phyloP scores from a whole-genome alignment of 2,888 invertebrate genomes.

The Emmelina monodactyla region DNA sequence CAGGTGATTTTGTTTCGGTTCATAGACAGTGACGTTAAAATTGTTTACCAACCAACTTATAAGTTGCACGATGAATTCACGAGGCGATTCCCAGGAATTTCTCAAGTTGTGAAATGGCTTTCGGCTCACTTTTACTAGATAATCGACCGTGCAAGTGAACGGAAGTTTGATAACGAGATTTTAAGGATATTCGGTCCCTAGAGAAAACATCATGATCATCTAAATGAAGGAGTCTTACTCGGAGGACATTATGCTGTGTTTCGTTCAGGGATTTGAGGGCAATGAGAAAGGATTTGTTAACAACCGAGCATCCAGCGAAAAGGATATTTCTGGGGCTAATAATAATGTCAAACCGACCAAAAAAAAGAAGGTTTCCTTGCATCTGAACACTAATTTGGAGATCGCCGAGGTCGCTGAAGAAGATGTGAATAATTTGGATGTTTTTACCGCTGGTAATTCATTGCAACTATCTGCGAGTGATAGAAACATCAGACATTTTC shows the following conservation, averaged over 20 bases:
- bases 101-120: too few species aligned
- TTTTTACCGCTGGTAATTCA: constrained; percentile 35
- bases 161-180: too few species aligned
- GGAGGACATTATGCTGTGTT: constrained; percentile 73
- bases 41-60: constrained; percentile 11
- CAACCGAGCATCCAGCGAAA: constrained; percentile 33
- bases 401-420: constrained; percentile 18
- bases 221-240: constrained; percentile 60
- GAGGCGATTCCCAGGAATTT: too few species aligned
- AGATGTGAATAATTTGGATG: constrained; percentile 25
- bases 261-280: constrained; percentile 71
- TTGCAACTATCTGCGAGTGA: constrained; percentile 38
- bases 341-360: constrained; percentile 19
- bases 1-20: constrained; percentile 9
- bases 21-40: constrained; percentile 8
- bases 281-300: constrained; percentile 29
- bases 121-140: too few species aligned
- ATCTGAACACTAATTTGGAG: constrained; percentile 19
- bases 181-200: too few species aligned
- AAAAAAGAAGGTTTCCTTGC: constrained; percentile 29
- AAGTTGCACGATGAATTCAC: too few species aligned
- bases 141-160: too few species aligned
- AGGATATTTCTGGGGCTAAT: constrained; percentile 33
- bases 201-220: constrained; percentile 32
- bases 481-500: constrained; percentile 22